Evolutionary conservation across 1,140 invertebrate species (phyloP), one percentile per base, ranked within the genome.

Genomic region (Aphis gossypii): DNA sequence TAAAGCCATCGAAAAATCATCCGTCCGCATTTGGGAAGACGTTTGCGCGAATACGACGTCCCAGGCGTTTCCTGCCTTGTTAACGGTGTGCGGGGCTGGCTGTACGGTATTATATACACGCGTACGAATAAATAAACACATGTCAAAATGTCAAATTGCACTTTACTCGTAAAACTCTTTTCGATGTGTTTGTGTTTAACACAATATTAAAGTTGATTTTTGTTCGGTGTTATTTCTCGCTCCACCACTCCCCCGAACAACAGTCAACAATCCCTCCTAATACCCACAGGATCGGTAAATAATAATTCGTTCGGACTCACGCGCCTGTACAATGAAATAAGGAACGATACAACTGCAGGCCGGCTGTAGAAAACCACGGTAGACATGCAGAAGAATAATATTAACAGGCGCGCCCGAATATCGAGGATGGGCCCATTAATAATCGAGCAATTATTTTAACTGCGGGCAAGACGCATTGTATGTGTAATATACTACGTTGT

Each of bases 361-460:
- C 48, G 48, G 48, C 48, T 14, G 48, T 51, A 51, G 48, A 51
- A 51, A 51, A 51, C 14, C 30, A 4, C 14, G 60, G 30, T 68
- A 30, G 60, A 68, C 11, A 76, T n/a, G 18, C 5, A 18, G 14
- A 76, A 35, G 30, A n/a, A 76, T n/a, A 76, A 76, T 51, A 51
- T 76, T 76, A 68, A 76, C 14, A n/a, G 60, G 30, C 60, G n/a
- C 30, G 60, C 30, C 60, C 60, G 60, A 76, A 76, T 76, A n/a
- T n/a, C 30, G 60, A n/a, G 60, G 60, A 76, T 76, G 60, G 60
- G 60, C n/a, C 60, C 60, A 76, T 76, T 76, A 76, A 76, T 76
- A 76, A 76, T n/a, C 60, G n/a, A 76, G 60, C 60, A 76, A 76
- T 76, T 76, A 68, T 68, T 76, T 76, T 76, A n/a, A 76, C 60